Conservation (phyloP, 2,888 invertebrate genomes). For the Trissolcus japonicus region DNA sequence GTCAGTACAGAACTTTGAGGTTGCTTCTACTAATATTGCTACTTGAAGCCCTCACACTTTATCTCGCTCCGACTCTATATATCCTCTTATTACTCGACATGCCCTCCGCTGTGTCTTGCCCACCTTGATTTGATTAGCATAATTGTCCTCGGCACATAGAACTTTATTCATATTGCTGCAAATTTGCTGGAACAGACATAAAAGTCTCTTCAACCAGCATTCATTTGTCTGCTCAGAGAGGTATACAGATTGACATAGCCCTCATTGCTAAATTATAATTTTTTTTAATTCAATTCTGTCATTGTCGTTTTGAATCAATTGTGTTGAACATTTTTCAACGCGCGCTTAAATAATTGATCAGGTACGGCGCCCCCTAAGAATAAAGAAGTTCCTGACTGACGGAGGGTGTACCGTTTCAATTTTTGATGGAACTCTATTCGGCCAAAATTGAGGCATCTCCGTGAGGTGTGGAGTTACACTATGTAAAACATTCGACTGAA, state of each 20-base stretch:
- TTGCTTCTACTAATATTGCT: slow-evolving; percentile 70
- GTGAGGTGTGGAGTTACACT: slow-evolving; percentile 58
- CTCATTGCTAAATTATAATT: too few species aligned
- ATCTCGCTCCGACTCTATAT: slow-evolving; percentile 57
- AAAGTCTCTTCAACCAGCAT: too few species aligned
- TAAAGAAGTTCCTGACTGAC: background rate
- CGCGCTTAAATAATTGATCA: too few species aligned
- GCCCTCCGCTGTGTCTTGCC: slow-evolving; percentile 66
- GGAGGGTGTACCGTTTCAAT: slow-evolving; percentile 41
- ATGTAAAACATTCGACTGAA: slow-evolving; percentile 58
- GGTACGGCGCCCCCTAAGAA: too few species aligned
- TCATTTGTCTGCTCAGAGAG: too few species aligned
- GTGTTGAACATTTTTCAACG: too few species aligned
- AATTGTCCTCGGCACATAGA: slow-evolving; percentile 69
- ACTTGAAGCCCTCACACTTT: slow-evolving; percentile 63
- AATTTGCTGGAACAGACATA: slow-evolving; percentile 35
- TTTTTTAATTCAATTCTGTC: too few species aligned
- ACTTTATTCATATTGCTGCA: slow-evolving; percentile 35
- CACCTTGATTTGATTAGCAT: slow-evolving; percentile 73
- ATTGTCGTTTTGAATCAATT: too few species aligned
- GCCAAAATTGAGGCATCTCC: slow-evolving; percentile 32
- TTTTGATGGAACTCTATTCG: slow-evolving; percentile 50
- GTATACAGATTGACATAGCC: too few species aligned
- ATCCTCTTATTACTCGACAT: slow-evolving; percentile 70
- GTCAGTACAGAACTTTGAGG: slow-evolving; percentile 66